Conservation (phyloP, 2,113 vertebrate species). For the Phoxinus phoxinus region DNA sequence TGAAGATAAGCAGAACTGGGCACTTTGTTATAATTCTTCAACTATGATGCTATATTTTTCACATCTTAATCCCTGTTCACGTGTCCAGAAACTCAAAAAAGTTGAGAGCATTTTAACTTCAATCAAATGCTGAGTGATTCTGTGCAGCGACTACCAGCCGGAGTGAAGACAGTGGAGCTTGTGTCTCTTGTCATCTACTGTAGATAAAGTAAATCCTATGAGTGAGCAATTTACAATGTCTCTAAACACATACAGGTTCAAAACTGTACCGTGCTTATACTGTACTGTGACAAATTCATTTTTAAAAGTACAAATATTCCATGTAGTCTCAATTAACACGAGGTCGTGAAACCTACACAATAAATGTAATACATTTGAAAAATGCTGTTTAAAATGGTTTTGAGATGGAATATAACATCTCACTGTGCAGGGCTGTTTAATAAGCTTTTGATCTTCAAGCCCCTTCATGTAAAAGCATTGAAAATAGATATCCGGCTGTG, state of each 20-base stretch:
- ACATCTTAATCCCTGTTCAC: background rate
- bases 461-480: background rate
- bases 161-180: background rate
- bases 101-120: background rate
- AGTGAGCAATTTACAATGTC: too few species aligned
- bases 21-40: too few species aligned
- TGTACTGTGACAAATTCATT: background rate
- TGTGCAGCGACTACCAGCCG: background rate
- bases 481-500: background rate
- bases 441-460: background rate
- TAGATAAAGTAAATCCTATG: background rate
- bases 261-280: too few species aligned
- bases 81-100: background rate
- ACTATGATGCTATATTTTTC: too few species aligned
- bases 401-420: background rate
- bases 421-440: background rate
- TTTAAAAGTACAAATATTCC: background rate
- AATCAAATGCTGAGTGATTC: background rate
- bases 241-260: too few species aligned
- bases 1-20: too few species aligned
- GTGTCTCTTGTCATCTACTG: background rate
- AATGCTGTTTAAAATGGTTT: background rate
- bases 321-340: background rate
- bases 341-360: background rate
- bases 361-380: background rate